A percentile compares a stretch with the other conserved stretches of the same genome.
phyloP scores from a whole-genome alignment of 2,797 vertebrate genomes.

The Enteromius argenteus region DNA sequence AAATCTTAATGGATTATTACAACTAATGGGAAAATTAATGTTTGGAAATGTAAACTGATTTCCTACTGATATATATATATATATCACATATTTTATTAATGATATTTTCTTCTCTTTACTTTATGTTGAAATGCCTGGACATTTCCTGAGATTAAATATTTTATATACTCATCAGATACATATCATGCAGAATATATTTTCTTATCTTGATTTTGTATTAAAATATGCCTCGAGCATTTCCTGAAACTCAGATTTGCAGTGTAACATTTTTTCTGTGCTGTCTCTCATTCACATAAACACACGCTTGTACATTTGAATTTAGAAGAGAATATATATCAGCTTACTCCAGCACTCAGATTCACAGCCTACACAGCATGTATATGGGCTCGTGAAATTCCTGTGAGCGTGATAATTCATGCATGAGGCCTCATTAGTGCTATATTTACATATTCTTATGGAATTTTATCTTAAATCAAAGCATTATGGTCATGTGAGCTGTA shows the following conservation, averaged over 20 bases:
- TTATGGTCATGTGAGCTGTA: not conserved
- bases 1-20: too few relatives aligned
- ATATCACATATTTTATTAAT: too few relatives aligned
- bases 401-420: conserved; percentile 24
- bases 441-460: conserved; percentile 22
- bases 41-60: too few relatives aligned
- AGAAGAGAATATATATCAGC: not conserved
- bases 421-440: not conserved
- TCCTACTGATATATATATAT: too few relatives aligned
- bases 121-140: not conserved
- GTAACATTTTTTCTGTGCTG: not conserved
- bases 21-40: too few relatives aligned
- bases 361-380: not conserved
- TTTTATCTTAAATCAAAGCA: conserved; percentile 28
- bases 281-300: not conserved
- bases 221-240: not conserved
- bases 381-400: not conserved
- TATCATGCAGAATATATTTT: not conserved
- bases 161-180: not conserved
- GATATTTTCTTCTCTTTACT: not conserved
- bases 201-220: not conserved
- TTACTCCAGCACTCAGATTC: conserved; percentile 26
- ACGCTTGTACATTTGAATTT: conserved; percentile 9
- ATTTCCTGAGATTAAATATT: not conserved
- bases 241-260: not conserved